Conservation (phyloP, 2,888 invertebrate genomes). For the Crepidodera aurea region DNA sequence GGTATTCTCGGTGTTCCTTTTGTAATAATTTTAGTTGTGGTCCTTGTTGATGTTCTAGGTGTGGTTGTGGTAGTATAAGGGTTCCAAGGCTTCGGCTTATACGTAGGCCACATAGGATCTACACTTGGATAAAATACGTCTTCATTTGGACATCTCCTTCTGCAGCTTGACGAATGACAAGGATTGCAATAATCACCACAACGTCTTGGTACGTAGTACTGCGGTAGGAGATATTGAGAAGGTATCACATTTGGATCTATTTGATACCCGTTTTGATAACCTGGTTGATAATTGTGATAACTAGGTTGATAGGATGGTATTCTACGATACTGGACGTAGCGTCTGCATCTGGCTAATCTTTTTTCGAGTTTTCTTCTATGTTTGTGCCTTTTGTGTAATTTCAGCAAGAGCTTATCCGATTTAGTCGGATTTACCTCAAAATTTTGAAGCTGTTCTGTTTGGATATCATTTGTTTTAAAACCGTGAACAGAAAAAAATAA, state of each 20-base stretch:
- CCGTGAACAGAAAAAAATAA: neutral
- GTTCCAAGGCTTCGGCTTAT: no score
- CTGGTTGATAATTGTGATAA: constrained; percentile 1
- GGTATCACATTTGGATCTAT: constrained; percentile 31
- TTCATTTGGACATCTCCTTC: constrained; percentile 42
- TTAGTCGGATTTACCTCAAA: neutral
- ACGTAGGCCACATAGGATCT: neutral
- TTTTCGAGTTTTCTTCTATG: constrained; percentile 2
- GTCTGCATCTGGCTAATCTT: constrained; percentile 12
- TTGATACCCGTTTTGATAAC: neutral
- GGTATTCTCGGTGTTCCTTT: neutral
- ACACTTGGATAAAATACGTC: constrained; percentile 5
- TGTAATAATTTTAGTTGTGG: neutral
- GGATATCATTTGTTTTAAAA: neutral
- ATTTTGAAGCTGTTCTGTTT: neutral
- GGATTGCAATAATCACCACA: constrained; percentile 43
- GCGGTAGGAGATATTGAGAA: constrained; percentile 34
- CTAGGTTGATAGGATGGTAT: neutral
- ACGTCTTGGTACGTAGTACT: constrained; percentile 32
- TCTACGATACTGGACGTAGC: neutral
- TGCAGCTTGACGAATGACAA: constrained; percentile 45
- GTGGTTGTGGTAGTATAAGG: neutral
- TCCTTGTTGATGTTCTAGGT: neutral
- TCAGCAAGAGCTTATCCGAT: neutral
- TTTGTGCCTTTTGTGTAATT: neutral